Evolutionary conservation across 2,797 vertebrate genomes (phyloP), one percentile per base, ranked within the genome.

Genomic region (Poecilia gillii): DNA sequence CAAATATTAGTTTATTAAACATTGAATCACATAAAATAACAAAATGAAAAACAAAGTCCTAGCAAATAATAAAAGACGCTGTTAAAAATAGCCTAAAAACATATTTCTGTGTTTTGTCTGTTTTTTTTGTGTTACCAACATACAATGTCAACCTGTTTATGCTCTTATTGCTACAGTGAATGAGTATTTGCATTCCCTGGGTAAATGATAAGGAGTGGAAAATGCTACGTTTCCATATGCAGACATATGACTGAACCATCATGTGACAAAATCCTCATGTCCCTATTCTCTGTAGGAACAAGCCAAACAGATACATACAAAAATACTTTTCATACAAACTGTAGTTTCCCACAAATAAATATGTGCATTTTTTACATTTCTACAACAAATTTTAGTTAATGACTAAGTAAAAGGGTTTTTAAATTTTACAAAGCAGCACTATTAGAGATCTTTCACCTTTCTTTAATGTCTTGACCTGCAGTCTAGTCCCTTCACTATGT

Each of bases 311-410:
- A 20, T 25, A 4, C n/a, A 7, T 14, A 4, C 28, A 62, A 5
- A 72, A 71, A 68, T 45, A 12, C 16, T 51, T 20, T 78, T 4
- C 76, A 33, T 46, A 45, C 72, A 74, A 76, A 72, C 16, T 74
- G 62, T 28, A 28, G 39, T 6, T 74, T 7, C 68, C 43, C 73
- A 74, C 7, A 81, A 79, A 84, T 85, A 88, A 90, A 88, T 79
- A 85, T 76, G 78, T 84, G 68, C 59, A 81, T 51, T 39, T n/a
- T 31, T 72, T 12, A 36, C 33, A 36, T 68, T 39, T 13, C 39
- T n/a, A n/a, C 39, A n/a, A 71, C 18, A 55, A 41, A 20, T 16
- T 73, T 16, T 79, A 31, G 74, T 4, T 73, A 47, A 62, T 49
- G 33, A 20, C 55, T 81, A 18, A 25, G n/a, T 59, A 31, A 76